phyloP scores from a whole-genome alignment of 2,888 invertebrate genomes.

The Leptopilina myrica region DNA sequence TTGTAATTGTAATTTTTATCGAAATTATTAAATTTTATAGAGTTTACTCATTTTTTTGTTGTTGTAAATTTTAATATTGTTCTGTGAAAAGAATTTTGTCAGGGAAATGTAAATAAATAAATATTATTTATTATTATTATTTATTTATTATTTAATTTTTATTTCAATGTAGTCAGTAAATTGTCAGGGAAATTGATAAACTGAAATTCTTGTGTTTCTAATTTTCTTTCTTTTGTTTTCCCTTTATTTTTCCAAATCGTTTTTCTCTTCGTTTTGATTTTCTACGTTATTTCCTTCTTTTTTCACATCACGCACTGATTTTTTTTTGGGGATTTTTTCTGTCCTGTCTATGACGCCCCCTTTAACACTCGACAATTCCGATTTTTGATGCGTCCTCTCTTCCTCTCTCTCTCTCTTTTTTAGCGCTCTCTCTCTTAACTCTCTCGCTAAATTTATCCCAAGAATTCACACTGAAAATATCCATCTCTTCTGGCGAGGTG shows the following conservation, averaged over 20 bases:
- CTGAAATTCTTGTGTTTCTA: too few species aligned
- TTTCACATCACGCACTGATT: background rate
- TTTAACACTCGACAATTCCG: conserved; percentile 27
- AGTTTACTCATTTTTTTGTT: too few species aligned
- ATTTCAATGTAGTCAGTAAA: too few species aligned
- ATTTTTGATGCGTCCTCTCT: conserved; percentile 43
- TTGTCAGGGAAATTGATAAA: too few species aligned
- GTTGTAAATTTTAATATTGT: too few species aligned
- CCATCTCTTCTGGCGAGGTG: conserved; percentile 32
- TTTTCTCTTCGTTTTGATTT: background rate
- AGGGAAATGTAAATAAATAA: too few species aligned
- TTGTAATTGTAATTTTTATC: too few species aligned
- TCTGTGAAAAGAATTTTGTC: too few species aligned
- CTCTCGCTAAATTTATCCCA: conserved; percentile 55
- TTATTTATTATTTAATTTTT: too few species aligned
- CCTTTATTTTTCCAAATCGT: background rate
- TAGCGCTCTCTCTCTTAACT: conserved; percentile 41
- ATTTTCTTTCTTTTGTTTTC: too few species aligned
- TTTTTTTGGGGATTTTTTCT: background rate
- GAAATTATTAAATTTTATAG: too few species aligned
- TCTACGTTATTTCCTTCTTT: background rate
- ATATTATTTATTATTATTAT: too few species aligned
- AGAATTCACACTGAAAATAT: conserved; percentile 49
- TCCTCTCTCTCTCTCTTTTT: background rate
- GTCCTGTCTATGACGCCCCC: conserved; percentile 22